Evolutionary conservation across 2,113 vertebrate species (phyloP).

Genomic region (Sinocyclocheilus rhinocerous): DNA sequence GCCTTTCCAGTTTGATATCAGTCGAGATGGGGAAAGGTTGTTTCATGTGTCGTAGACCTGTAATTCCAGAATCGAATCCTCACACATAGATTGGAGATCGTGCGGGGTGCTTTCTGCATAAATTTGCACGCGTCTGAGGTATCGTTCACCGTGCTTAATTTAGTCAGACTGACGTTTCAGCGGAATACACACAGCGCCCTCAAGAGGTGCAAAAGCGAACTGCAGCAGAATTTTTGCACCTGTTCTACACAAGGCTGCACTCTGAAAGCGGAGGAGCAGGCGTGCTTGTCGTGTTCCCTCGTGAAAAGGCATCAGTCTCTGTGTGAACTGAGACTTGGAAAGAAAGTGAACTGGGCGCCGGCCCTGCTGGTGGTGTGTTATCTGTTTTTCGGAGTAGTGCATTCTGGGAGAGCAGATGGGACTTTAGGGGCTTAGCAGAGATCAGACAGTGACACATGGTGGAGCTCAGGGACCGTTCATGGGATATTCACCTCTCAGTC

Average conservation of each 20-base stretch:
- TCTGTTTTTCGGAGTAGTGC: slow-evolving; percentile 59
- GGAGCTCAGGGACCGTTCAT: slow-evolving; percentile 55
- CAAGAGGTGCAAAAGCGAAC: slow-evolving; percentile 66
- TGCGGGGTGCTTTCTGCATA: slow-evolving; percentile 67
- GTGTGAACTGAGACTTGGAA: slow-evolving; percentile 51
- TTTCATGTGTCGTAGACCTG: slow-evolving; percentile 41
- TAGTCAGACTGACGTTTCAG: slow-evolving; percentile 62
- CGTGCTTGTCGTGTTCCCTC: slow-evolving; percentile 54
- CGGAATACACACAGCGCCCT: slow-evolving; percentile 75
- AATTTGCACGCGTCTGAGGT: slow-evolving; percentile 69
- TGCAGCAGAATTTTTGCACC: slow-evolving; percentile 46
- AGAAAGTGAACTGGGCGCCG: slow-evolving; percentile 34
- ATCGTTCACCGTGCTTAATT: slow-evolving; percentile 74
- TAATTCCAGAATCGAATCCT: slow-evolving; percentile 53
- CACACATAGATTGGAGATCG: slow-evolving; percentile 31
- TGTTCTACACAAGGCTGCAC: background rate
- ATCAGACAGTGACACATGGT: slow-evolving; percentile 69
- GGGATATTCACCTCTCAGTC: slow-evolving; percentile 42
- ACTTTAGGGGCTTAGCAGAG: slow-evolving; percentile 29
- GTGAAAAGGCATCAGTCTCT: slow-evolving; percentile 55
- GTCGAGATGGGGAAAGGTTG: slow-evolving; percentile 45
- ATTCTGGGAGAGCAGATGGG: slow-evolving; percentile 48
- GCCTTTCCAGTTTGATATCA: slow-evolving; percentile 49
- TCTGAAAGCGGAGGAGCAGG: slow-evolving; percentile 49
- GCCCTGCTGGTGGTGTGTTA: slow-evolving; percentile 33